Conservation (phyloP, 2,113 vertebrate genomes). For the Hyaena hyaena region DNA sequence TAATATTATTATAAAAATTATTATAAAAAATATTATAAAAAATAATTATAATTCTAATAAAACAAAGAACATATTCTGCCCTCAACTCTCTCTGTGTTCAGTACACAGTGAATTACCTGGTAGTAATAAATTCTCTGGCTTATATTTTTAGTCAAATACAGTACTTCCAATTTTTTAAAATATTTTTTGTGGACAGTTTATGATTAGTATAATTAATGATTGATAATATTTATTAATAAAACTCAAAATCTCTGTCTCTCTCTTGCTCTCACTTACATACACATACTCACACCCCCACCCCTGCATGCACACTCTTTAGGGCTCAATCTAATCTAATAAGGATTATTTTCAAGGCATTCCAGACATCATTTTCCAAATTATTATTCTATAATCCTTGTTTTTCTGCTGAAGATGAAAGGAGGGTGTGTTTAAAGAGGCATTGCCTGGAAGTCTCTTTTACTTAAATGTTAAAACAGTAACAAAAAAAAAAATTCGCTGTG, state of each 20-base stretch:
- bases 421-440: conserved; percentile 28
- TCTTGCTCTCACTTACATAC: background rate
- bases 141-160: conserved; percentile 46
- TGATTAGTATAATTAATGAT: conserved; percentile 60
- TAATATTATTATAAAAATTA: conserved; percentile 20
- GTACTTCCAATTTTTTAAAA: background rate
- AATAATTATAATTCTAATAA: conserved; percentile 47
- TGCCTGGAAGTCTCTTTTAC: conserved; percentile 28
- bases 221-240: conserved; percentile 57
- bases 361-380: conserved; percentile 57
- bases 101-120: conserved; percentile 46
- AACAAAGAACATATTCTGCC: conserved; percentile 30
- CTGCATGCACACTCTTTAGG: background rate
- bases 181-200: background rate
- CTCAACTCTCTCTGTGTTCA: conserved; percentile 47
- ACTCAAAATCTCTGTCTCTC: conserved; percentile 19
- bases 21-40: background rate
- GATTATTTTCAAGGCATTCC: conserved; percentile 59
- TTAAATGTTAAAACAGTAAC: conserved; percentile 12
- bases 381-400: conserved; percentile 14
- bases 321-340: conserved; percentile 61
- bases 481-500: conserved; percentile 14
- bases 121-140: conserved; percentile 50
- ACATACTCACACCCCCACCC: background rate
- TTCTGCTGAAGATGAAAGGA: background rate